Percentiles rank a stretch among this genome's conserved stretches.
phyloP scores from a whole-genome alignment of 2,113 vertebrate species.

The Epinephelus moara region DNA sequence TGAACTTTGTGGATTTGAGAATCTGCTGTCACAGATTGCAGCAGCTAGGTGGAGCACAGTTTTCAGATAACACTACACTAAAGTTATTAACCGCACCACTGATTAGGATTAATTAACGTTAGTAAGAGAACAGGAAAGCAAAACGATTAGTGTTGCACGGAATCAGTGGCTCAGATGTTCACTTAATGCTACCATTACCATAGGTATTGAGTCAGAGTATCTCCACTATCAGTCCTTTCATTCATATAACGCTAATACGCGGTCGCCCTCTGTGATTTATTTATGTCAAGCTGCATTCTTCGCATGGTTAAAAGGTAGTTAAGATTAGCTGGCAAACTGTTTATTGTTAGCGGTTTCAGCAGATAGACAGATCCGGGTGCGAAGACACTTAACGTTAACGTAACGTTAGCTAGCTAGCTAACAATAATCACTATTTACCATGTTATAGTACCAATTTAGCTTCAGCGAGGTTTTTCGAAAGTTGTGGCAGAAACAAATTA shows the following conservation, averaged over 20 bases:
- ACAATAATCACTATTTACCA: not conserved
- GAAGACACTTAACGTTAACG: not conserved
- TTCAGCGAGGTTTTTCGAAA: fast-evolving
- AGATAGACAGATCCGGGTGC: conserved; percentile 25
- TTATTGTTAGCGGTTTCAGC: conserved; percentile 30
- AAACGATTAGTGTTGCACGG: not conserved
- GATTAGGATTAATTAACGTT: not conserved
- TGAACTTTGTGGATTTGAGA: not conserved
- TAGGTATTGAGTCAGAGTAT: not conserved
- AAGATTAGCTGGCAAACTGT: conserved; percentile 5
- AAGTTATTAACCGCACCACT: not conserved
- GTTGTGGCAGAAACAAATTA: not conserved
- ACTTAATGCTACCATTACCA: not conserved
- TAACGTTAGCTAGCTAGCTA: not conserved
- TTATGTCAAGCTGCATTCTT: not conserved
- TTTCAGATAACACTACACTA: not conserved
- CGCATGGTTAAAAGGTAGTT: not conserved
- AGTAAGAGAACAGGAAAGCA: not conserved
- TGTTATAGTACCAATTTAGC: not conserved
- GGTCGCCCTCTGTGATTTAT: too few relatives aligned
- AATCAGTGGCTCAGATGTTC: not conserved
- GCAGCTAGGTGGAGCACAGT: not conserved
- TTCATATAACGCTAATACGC: not conserved
- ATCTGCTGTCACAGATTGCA: not conserved
- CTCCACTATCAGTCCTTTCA: fast-evolving